A percentile compares a stretch with the other conserved stretches of the same genome.
Conservation (phyloP, 92 coral and sea anemone genomes). For the Porites cylindrica region DNA sequence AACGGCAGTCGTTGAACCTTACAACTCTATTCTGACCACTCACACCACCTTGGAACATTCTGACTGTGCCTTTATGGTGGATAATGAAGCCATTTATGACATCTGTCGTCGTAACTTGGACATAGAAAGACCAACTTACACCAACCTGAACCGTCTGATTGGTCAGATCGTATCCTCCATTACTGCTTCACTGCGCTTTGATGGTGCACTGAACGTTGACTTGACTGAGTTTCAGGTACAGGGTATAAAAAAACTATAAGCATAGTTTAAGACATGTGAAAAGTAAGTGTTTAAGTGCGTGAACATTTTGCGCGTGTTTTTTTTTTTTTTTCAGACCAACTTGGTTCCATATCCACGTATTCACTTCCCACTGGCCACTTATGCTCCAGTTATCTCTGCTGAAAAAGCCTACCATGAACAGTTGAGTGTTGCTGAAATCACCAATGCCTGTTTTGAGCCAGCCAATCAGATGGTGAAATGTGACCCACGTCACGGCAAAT, state of each 20-base stretch:
- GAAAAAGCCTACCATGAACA: conserved; percentile 88
- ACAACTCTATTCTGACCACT: conserved; percentile 93
- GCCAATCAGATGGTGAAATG: conserved; percentile 91
- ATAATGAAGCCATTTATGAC: conserved; percentile 96
- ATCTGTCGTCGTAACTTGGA: conserved; percentile 92
- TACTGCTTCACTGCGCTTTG: conserved; percentile 82
- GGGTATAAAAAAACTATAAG: too few relatives aligned
- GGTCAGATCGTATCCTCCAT: conserved; percentile 91
- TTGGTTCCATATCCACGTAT: conserved; percentile 92
- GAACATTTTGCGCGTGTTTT: neutral
- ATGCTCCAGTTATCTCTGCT: conserved; percentile 83
- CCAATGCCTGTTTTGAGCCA: conserved; percentile 86
- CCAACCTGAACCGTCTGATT: conserved; percentile 96
- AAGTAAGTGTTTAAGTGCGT: too few relatives aligned
- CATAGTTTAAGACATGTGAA: too few relatives aligned
- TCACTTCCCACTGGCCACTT: conserved; percentile 91
- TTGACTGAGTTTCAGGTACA: conserved; percentile 47
- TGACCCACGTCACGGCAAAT: conserved; percentile 91
- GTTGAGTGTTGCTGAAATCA: conserved; percentile 78
- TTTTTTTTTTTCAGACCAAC: conserved; percentile 63
- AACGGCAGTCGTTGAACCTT: conserved; percentile 90
- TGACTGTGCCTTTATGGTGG: conserved; percentile 98
- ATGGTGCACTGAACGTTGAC: conserved; percentile 52
- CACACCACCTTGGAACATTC: conserved; percentile 97
- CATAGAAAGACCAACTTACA: conserved; percentile 92